Evolutionary conservation across 2,113 vertebrate species (phyloP).

Genomic region (Xenopus borealis): DNA sequence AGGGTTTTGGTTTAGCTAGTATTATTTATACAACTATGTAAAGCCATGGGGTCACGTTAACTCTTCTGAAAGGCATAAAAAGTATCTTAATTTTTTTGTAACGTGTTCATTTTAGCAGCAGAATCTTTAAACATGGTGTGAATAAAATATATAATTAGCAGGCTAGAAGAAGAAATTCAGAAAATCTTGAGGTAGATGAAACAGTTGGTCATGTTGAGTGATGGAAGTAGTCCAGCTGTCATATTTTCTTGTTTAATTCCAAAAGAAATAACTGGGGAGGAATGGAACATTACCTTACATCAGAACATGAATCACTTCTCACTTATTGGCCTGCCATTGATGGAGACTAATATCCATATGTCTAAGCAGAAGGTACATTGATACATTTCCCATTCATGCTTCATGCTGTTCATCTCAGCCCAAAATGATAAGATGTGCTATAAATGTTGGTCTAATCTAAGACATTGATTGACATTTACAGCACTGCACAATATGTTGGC

Average conservation of each 20-base stretch:
- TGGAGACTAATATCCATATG: constrained; percentile 6
- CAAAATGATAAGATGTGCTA: no score
- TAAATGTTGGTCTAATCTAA: no score
- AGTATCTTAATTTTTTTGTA: no score
- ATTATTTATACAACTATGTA: no score
- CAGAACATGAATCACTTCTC: constrained; percentile 31
- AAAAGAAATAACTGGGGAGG: constrained; percentile 18
- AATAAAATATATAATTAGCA: background rate
- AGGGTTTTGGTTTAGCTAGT: no score
- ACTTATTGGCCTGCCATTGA: constrained; percentile 25
- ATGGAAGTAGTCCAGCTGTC: constrained; percentile 31
- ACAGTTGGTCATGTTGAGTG: constrained; percentile 19
- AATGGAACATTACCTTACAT: constrained; percentile 18
- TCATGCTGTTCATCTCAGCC: background rate
- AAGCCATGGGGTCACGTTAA: no score
- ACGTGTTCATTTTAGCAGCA: background rate
- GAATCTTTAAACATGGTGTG: background rate
- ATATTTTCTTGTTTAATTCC: background rate
- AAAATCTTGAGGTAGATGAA: constrained; percentile 20
- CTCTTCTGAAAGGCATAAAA: no score
- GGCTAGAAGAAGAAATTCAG: background rate
- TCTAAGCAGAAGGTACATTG: background rate
- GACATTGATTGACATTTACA: no score
- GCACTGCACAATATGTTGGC: no score
- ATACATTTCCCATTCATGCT: background rate